Evolutionary conservation across 2,888 invertebrate genomes (phyloP).

Genomic region (Scelioninae gen. 1): DNA sequence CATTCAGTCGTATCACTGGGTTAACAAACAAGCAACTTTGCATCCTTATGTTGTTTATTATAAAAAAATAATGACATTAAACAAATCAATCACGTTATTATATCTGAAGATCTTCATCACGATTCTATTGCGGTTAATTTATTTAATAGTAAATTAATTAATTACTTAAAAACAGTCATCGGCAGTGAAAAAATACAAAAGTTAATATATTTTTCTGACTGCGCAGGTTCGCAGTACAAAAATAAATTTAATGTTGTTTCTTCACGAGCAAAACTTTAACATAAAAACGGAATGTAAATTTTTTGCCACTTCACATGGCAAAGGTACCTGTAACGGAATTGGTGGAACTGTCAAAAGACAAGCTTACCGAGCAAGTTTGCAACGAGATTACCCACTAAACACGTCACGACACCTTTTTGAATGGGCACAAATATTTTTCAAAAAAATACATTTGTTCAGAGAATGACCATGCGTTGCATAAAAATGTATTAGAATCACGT

Average conservation of each 20-base stretch:
- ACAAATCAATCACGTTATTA: too few species aligned
- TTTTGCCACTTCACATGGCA: constrained; percentile 20
- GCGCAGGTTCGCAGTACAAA: constrained; percentile 28
- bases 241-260: constrained; percentile 12
- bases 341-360: constrained; percentile 16
- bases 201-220: constrained; percentile 28
- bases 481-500: constrained; percentile 39
- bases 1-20: too few species aligned
- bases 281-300: constrained; percentile 19
- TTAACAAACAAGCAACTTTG: too few species aligned
- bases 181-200: neutral
- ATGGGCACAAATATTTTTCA: too few species aligned
- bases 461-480: constrained; percentile 36
- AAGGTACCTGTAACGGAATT: constrained; percentile 24
- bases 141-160: too few species aligned
- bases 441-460: too few species aligned
- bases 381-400: constrained; percentile 17
- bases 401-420: constrained; percentile 30
- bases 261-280: constrained; percentile 6
- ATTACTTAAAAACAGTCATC: too few species aligned
- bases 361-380: constrained; percentile 27
- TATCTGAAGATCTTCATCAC: too few species aligned
- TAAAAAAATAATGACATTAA: too few species aligned
- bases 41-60: too few species aligned
- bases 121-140: too few species aligned